phyloP scores from a whole-genome alignment of 2,113 vertebrate genomes.

The Rhipidura dahli region DNA sequence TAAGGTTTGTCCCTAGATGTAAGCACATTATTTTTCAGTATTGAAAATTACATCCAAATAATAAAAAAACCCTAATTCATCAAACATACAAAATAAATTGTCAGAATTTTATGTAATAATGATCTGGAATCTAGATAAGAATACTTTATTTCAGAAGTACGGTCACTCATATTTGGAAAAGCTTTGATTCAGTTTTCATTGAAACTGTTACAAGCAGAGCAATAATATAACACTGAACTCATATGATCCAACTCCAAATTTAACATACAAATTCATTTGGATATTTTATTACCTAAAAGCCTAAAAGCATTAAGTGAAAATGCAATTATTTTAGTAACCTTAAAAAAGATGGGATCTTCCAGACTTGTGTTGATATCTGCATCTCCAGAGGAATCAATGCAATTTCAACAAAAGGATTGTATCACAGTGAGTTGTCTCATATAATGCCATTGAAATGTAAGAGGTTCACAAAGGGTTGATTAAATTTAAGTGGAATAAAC shows the following conservation, averaged over 20 bases:
- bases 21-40: not conserved
- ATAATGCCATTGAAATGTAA: slow-evolving; percentile 66
- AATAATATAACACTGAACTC: not conserved
- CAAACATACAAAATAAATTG: not conserved
- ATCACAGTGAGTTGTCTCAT: slow-evolving; percentile 68
- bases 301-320: slow-evolving; percentile 54
- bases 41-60: slow-evolving; percentile 1
- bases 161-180: not conserved
- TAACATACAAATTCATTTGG: slow-evolving; percentile 52
- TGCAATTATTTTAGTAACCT: slow-evolving; percentile 64
- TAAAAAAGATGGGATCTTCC: slow-evolving; percentile 49
- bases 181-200: not conserved
- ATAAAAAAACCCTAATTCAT: not conserved
- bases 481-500: slow-evolving; percentile 59
- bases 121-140: not conserved
- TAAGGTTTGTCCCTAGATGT: not conserved
- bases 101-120: not conserved
- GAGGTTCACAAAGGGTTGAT: slow-evolving; percentile 48
- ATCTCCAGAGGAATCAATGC: slow-evolving; percentile 76
- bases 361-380: slow-evolving; percentile 54
- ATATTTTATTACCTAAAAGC: slow-evolving; percentile 42
- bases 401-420: slow-evolving; percentile 71
- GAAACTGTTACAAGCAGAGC: not conserved
- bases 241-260: slow-evolving; percentile 42
- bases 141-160: slow-evolving; percentile 9